Base-by-base conservation (phyloP, 1,140 invertebrate species). In the Babylonia areolata region DNA sequence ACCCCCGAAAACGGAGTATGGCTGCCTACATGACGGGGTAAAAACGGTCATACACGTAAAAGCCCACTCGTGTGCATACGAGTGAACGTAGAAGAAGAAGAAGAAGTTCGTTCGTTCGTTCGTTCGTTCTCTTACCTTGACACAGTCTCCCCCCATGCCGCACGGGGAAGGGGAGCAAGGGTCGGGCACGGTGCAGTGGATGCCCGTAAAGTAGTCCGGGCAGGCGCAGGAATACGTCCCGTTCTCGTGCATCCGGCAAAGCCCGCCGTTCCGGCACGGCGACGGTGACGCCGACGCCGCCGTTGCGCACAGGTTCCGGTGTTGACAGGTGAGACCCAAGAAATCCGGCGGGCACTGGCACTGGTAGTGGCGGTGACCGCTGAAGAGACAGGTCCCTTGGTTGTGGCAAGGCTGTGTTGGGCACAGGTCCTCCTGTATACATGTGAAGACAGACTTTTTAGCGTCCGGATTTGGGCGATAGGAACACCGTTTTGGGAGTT, bases 261-360 rank as follows among this genome's bases (percentile, higher is more conserved):
- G 97, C 0, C 98, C 98, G 2, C 97, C 97, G 94, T 99, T 99
- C 92, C 97, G 97, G 94, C 98, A 99, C 0, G 97, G 97, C 17
- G n/a, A n/a, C n/a, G n/a, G n/a, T n/a, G n/a, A n/a, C n/a, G n/a
- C n/a, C n/a, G n/a, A n/a, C n/a, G 17, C 28, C 69, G 71, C 94
- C 0, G 75, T 80, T 11, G 86, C 54, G 87, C 95, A 95, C 9
- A 91, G 91, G 85, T 95, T 91, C 69, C 90, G 90, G 78, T 88
- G 82, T n/a, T 93, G 88, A 87, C 95, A 95, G 40, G 87, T 88
- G 0, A 85, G 46, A 3, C 95, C 94, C 85, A 92, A 92, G 88
- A 90, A 94, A 11, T 92, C 85, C n/a, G 79, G 83, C 5, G 85
- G 84, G 81, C 95, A 95, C 0, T 77, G 58, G 87, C 95, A 95